Base-by-base conservation (phyloP, 2,113 vertebrate species). In the Formicarius rufipectus region DNA sequence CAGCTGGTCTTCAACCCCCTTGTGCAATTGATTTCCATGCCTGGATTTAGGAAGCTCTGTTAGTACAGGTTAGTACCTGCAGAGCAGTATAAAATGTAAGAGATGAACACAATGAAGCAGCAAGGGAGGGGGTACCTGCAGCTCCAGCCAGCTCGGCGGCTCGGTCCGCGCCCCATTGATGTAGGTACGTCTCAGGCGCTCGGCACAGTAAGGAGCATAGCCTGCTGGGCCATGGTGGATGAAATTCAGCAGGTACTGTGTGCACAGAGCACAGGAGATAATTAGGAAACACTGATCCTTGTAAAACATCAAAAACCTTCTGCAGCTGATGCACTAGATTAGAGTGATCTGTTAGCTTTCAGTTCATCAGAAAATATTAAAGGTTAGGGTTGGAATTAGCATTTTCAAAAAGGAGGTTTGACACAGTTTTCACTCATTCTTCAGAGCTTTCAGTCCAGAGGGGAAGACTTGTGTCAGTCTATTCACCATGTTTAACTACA, bases 241-340 rank as follows among this genome's bases (percentile, higher is more conserved):
- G 97, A 99, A 99, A 93, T 99, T 99, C 95, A 99, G 97, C 76
- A 99, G 98, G 90, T 99, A 99, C 99, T 99, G 68, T 21, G 31
- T 15, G 71, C 28, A 92, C 45, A 84, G 35, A 87, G 59, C 84
- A 84, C 6, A 67, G 47, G 23, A 60, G 63, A 31, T 6, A 88
- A 50, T 87, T 68, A 91, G 62, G 24, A 77, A 91, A 47, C 30
- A 50, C 7, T 69, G 25, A 73, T 69, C 37, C 20, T 74, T 67
- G 60, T 39, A 47, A 59, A 77, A 30, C 17, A 30, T 16, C 28
- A 68, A n/a, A 55, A 71, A 52, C 2, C 59, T 49, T 49, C 42
- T 84, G 37, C 52, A 86, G 39, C 33, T 66, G 23, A 39, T 30
- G n/a, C 8, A 42, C 10, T 73, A 27, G 59, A 39, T 56, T 45